Conservation (phyloP, 2,888 invertebrate species). For the Anoplius nigerrimus region DNA sequence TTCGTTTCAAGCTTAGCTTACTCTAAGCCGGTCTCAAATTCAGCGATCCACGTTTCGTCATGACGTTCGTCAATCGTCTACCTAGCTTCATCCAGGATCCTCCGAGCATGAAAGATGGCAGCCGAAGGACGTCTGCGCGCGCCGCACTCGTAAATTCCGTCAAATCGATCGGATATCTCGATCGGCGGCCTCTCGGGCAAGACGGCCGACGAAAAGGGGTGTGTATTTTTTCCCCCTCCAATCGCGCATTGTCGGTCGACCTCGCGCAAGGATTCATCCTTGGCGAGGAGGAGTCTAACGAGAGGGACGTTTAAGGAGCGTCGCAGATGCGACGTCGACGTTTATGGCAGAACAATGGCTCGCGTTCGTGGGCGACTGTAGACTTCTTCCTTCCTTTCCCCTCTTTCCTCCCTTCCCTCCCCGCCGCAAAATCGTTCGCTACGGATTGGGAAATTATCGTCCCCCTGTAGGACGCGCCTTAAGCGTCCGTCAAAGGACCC, state of each 20-base stretch:
- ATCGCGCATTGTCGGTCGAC: constrained; percentile 17
- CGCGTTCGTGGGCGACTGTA: too few species aligned
- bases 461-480: too few species aligned
- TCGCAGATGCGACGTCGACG: background rate
- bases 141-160: constrained; percentile 41
- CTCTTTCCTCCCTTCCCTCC: too few species aligned
- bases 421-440: too few species aligned
- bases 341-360: constrained; percentile 38
- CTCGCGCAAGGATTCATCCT: constrained; percentile 29
- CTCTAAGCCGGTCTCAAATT: background rate
- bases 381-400: too few species aligned
- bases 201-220: too few species aligned
- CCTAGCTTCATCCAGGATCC: constrained; percentile 34
- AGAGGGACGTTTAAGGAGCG: background rate
- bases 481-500: too few species aligned
- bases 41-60: background rate
- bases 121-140: constrained; percentile 15
- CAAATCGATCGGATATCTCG: constrained; percentile 42
- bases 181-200: constrained; percentile 19
- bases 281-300: constrained; percentile 4
- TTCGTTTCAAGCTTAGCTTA: too few species aligned
- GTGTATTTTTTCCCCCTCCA: background rate
- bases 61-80: constrained; percentile 21
- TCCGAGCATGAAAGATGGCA: constrained; percentile 3
- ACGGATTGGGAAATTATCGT: too few species aligned